Evolutionary conservation across 2,113 vertebrate genomes (phyloP), one percentile per base, ranked within the genome.

Genomic region (Agapornis roseicollis): DNA sequence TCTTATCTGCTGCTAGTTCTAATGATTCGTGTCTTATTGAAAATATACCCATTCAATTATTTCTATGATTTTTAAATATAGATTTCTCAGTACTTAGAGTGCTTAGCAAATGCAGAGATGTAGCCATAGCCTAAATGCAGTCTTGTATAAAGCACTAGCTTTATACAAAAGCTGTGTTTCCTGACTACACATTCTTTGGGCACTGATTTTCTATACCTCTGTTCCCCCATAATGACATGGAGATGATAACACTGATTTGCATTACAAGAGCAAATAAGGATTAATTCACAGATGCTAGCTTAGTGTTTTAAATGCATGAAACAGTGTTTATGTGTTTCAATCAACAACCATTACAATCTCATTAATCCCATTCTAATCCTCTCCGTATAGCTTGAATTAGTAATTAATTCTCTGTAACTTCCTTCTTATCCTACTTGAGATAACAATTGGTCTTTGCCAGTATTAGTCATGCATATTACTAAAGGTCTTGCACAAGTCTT

Each of bases 291-390:
- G 86, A 94, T 84, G 71, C 74, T 80, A 92, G 44, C 12, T 88
- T 72, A 52, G 17, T 39, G 49, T 85, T 96, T 92, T 84, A 66
- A 56, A 72, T 20, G 24, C 42, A 77, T 11, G 52, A 90, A 92
- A 35, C 33, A 64, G 19, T 53, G 52, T 89, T 89, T 83, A 85
- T 61, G 33, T 73, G 41, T 80, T 86, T 89, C 15, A 31, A 4
- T n/a, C 69, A 69, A 42, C 55, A 81, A 31, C 70, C 17, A 49
- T 71, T 47, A 64, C 69, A 89, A 39, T 69, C 52, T 87, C 58
- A 86, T 90, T 92, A 94, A 92, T 93, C 44, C 65, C n/a, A 71
- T 74, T 90, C 47, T 92, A 90, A 87, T 95, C 77, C 77, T 49
- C 79, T 60, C 49, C 52, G 84, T 20, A 37, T 44, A 94, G 49